Conservation (phyloP, 2,797 vertebrate genomes). For the Hipposideros larvatus region DNA sequence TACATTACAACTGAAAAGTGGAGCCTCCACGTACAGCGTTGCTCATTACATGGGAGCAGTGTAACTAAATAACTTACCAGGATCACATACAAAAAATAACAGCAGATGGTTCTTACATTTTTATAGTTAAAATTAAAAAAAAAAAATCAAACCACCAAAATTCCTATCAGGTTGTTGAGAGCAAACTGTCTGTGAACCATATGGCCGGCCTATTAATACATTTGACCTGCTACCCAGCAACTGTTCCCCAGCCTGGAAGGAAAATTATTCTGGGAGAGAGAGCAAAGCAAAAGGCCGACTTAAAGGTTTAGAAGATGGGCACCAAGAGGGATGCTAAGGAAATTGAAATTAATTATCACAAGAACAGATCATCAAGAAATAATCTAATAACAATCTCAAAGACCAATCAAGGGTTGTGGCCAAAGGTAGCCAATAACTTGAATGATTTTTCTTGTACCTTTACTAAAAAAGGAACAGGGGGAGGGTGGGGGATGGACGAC, state of each 20-base stretch:
- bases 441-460: slow-evolving; percentile 9
- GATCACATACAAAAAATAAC: slow-evolving; percentile 66
- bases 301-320: background rate
- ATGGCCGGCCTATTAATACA: slow-evolving; percentile 76
- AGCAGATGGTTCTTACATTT: slow-evolving; percentile 75
- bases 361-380: slow-evolving; percentile 30
- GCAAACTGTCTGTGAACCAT: slow-evolving; percentile 73
- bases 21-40: background rate
- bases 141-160: slow-evolving; percentile 65
- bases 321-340: slow-evolving; percentile 9
- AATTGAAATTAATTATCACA: slow-evolving; percentile 57
- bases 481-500: too few relatives aligned
- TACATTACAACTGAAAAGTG: background rate
- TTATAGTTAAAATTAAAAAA: slow-evolving; percentile 64
- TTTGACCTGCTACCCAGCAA: slow-evolving; percentile 68
- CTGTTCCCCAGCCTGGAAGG: slow-evolving; percentile 12
- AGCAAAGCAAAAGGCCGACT: background rate
- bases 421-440: background rate
- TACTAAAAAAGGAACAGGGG: background rate
- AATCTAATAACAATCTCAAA: slow-evolving; percentile 53
- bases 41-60: background rate
- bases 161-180: slow-evolving; percentile 68
- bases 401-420: background rate
- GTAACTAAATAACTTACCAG: slow-evolving; percentile 63
- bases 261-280: background rate